Evolutionary conservation across 2,888 invertebrate genomes (phyloP), one percentile per base, ranked within the genome.

Genomic region (Thera britannica): DNA sequence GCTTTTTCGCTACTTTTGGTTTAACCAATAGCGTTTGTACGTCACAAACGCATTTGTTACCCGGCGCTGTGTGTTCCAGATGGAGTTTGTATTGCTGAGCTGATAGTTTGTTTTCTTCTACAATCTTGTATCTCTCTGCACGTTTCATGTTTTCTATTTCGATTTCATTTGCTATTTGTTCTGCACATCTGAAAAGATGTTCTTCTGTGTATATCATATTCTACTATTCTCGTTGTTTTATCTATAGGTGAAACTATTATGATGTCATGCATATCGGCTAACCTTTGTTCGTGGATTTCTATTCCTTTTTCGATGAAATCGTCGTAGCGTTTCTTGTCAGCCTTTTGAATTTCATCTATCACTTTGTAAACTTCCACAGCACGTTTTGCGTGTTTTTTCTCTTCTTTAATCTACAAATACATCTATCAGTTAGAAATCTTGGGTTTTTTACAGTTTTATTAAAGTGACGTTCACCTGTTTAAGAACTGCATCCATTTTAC

Each of bases 241-340:
- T 44, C 9, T 44, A 3, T 5, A 9, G 2, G 1, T 44, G 9
- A 44, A 44, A 1, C 8, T 9, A 44, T 9, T 9, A 7, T 9
- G 2, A 1, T 44, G n/a, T n/a, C n/a, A n/a, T n/a, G n/a, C n/a
- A n/a, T n/a, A n/a, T n/a, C 38, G 38, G 38, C 36, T 12, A 5
- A 87, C 84, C 75, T 74, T 52, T 75, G 46, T 62, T 81, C 79
- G 1, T 70, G 65, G 34, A 62, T 64, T 65, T 77, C 73, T 8
- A 80, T 70, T 58, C 81, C 83, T 68, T 78, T 83, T 23, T 83
- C 76, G 23, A 88, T 57, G 63, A 88, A 86, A 11, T 79, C 78
- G 2, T 86, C 77, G 58, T 82, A 84, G 49, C 70, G 71, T 67
- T 75, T 78, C 6, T 76, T 75, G 71, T 84, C 74, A 48, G 81